A percentile compares a stretch with the other conserved stretches of the same genome.
Conservation (phyloP, 2,888 invertebrate species). For the Spisula subtruncata region DNA sequence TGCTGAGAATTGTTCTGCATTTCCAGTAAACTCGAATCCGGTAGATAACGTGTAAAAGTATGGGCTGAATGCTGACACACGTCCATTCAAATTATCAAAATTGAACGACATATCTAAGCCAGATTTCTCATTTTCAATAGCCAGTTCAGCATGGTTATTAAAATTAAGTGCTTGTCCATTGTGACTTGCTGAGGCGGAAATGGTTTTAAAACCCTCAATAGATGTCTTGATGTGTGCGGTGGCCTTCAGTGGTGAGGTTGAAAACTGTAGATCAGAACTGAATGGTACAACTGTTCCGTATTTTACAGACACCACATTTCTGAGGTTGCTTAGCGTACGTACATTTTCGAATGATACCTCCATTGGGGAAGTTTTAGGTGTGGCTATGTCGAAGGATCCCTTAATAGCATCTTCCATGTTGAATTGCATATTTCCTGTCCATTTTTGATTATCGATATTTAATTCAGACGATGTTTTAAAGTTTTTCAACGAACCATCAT, state of each 20-base stretch:
- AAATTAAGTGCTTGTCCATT: constrained; percentile 51
- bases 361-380: constrained; percentile 11
- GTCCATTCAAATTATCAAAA: constrained; percentile 56
- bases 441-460: not conserved
- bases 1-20: constrained; percentile 29
- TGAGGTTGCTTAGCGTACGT: not conserved
- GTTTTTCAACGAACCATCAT: constrained; percentile 14
- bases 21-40: constrained; percentile 61
- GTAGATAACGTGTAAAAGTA: constrained; percentile 37
- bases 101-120: constrained; percentile 70
- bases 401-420: constrained; percentile 32
- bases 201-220: constrained; percentile 42
- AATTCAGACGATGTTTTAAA: constrained; percentile 14
- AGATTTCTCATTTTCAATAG: constrained; percentile 59
- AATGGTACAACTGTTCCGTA: not conserved
- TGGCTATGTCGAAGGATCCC: not conserved
- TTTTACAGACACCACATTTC: constrained; percentile 3
- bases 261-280: constrained; percentile 8
- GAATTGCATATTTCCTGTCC: constrained; percentile 16
- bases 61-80: constrained; percentile 50
- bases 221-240: constrained; percentile 43
- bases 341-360: constrained; percentile 5
- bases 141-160: constrained; percentile 59
- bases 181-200: constrained; percentile 56
- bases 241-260: constrained; percentile 17